These are phyloP conservation scores for Poecilia gillii DNA, from an alignment of 2,797 vertebrate species.

Conservation along the genomic window DNA sequence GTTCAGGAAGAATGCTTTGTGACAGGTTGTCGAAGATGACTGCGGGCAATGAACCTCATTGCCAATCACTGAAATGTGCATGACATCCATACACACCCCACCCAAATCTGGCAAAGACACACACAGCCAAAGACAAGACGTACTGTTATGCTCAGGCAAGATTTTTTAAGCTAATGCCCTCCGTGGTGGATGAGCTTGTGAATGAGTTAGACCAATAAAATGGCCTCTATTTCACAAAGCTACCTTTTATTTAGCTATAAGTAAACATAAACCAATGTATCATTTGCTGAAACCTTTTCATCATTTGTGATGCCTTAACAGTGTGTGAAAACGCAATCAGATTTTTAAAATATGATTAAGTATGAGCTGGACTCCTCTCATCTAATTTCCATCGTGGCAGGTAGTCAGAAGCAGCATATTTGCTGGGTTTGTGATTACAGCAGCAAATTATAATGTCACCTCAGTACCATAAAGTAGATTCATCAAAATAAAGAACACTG, in stretches of 20 bases:
- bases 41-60: not conserved
- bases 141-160: not conserved
- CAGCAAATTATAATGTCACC: not conserved
- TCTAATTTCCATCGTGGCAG: not conserved
- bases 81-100: conserved; percentile 6
- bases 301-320: not conserved
- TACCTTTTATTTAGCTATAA: not conserved
- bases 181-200: not conserved
- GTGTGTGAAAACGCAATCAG: not conserved
- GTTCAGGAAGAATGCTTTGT: conserved; percentile 14
- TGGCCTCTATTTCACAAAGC: not conserved
- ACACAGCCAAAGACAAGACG: not conserved
- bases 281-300: not conserved
- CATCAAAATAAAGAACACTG: not conserved
- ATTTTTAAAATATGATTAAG: not conserved
- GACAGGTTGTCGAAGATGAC: conserved; percentile 25
- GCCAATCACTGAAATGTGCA: conserved; percentile 1
- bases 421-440: conserved; percentile 1
- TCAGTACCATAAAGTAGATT: not conserved
- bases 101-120: not conserved
- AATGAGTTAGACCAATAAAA: not conserved
- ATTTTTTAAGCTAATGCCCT: not conserved
- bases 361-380: not conserved
- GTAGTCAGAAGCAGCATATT: not conserved
- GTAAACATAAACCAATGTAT: not conserved